phyloP scores from a whole-genome alignment of 2,888 invertebrate genomes.

The Auanema freiburgensis region DNA sequence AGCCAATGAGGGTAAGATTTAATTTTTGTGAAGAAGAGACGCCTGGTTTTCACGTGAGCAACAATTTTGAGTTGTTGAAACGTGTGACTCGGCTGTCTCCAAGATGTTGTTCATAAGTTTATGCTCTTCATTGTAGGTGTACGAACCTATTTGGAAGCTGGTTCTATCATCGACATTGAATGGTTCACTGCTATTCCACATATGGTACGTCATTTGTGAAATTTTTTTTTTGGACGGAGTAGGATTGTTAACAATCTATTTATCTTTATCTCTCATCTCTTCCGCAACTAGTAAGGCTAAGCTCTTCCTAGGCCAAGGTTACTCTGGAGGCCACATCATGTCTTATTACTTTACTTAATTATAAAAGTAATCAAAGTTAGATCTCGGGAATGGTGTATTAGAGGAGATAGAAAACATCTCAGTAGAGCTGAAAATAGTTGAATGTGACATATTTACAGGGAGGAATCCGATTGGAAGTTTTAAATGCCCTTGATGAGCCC shows the following conservation, averaged over 20 bases:
- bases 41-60: neutral
- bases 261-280: neutral
- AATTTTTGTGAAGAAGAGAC: neutral
- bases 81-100: no score
- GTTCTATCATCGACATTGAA: conserved; percentile 82
- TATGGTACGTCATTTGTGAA: conserved; percentile 72
- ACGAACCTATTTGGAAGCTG: conserved; percentile 67
- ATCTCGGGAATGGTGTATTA: no score
- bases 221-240: conserved; percentile 1
- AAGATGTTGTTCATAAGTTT: no score
- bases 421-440: no score
- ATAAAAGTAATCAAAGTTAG: neutral
- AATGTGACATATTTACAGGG: conserved; percentile 73
- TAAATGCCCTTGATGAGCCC: conserved; percentile 82
- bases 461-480: conserved; percentile 83
- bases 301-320: neutral
- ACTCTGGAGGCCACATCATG: no score
- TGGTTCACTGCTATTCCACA: conserved; percentile 95
- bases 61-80: no score
- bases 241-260: neutral
- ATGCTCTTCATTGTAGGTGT: conserved; percentile 22
- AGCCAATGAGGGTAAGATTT: conserved; percentile 25
- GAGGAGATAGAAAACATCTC: no score
- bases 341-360: neutral
- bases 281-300: neutral